These are phyloP conservation scores for Cinclus mexicanus DNA, from an alignment of 2,113 vertebrate genomes.

Conservation along the genomic window DNA sequence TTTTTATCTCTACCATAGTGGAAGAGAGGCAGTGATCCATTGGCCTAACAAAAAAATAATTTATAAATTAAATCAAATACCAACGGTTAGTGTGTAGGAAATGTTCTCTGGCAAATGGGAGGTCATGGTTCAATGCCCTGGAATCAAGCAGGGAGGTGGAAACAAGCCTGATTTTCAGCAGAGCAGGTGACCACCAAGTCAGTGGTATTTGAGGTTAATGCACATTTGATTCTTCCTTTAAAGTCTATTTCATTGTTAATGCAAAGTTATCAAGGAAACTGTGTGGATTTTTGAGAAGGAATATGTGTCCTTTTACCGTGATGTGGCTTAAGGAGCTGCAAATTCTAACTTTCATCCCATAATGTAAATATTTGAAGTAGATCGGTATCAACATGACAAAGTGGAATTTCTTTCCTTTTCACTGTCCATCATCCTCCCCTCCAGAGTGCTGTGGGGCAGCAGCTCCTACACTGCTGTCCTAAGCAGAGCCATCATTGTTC, in stretches of 20 bases:
- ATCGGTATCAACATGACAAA: background rate
- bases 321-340: background rate
- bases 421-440: background rate
- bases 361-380: background rate
- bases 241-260: background rate
- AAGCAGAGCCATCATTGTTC: background rate
- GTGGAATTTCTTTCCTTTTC: background rate
- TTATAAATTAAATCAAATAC: slow-evolving; percentile 32
- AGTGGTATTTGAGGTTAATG: background rate
- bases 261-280: background rate
- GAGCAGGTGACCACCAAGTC: background rate
- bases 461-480: background rate
- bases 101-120: background rate
- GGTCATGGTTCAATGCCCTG: background rate
- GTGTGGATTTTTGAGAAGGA: background rate
- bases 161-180: background rate
- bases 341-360: background rate
- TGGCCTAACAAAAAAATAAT: background rate
- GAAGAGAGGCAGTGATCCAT: background rate
- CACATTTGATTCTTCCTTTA: background rate
- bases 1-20: slow-evolving; percentile 12
- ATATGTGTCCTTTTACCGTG: background rate
- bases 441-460: background rate
- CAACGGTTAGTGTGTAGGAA: background rate
- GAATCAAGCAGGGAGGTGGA: background rate